These are phyloP conservation scores for Apis cerana DNA, from an alignment of 1,140 invertebrate species.

Conservation along the genomic window DNA sequence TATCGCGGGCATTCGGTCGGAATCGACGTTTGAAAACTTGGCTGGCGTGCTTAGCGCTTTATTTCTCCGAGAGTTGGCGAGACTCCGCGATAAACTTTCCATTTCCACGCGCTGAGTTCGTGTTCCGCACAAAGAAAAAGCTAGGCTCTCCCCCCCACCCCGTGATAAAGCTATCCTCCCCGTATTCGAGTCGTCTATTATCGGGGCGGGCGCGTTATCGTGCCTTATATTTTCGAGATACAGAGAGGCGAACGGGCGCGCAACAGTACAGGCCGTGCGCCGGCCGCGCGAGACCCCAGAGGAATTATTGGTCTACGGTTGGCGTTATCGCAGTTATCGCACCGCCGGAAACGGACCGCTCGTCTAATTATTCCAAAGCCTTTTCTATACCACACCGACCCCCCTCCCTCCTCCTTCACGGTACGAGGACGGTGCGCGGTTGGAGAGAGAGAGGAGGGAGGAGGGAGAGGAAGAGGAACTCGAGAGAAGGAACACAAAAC, in stretches of 20 bases:
- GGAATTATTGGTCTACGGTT: slow-evolving; percentile 58
- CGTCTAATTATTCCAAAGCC: slow-evolving; percentile 68
- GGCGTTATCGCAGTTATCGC: slow-evolving; percentile 61
- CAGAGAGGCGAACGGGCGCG: slow-evolving; percentile 40
- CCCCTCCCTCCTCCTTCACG: background rate
- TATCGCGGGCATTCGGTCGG: background rate
- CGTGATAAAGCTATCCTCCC: slow-evolving; percentile 60
- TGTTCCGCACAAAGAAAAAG: slow-evolving; percentile 53
- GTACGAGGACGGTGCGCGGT: slow-evolving; percentile 11
- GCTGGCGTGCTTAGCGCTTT: slow-evolving; percentile 43
- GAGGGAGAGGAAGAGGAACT: background rate
- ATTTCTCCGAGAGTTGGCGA: slow-evolving; percentile 27
- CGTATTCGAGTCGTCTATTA: slow-evolving; percentile 59
- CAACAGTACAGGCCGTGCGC: slow-evolving; percentile 34
- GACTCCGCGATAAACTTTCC: slow-evolving; percentile 62
- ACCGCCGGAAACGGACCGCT: slow-evolving; percentile 50
- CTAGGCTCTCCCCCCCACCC: background rate
- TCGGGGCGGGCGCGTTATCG: slow-evolving; percentile 57
- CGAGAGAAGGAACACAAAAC: slow-evolving; percentile 39
- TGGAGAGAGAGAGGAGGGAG: slow-evolving; percentile 6
- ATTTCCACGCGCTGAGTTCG: slow-evolving; percentile 53
- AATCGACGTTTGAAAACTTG: slow-evolving; percentile 44
- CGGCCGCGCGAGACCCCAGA: slow-evolving; percentile 18
- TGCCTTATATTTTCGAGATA: slow-evolving; percentile 64
- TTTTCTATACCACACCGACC: slow-evolving; percentile 52